Conservation (phyloP, 2,888 invertebrate species). For the Drosophila algonquin region DNA sequence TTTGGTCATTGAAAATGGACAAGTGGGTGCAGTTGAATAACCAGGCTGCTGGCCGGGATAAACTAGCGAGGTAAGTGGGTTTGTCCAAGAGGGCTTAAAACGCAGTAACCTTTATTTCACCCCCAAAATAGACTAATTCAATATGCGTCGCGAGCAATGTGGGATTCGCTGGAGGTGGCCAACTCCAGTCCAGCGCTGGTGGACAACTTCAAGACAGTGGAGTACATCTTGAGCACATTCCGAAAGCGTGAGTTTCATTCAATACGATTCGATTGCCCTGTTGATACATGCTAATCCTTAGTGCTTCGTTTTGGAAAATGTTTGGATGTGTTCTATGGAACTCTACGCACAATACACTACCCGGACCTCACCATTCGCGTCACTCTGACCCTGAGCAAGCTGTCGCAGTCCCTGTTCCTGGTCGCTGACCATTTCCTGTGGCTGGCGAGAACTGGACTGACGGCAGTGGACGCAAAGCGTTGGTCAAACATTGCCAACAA, state of each 20-base stretch:
- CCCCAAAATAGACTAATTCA: constrained; percentile 89
- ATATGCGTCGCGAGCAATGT: constrained; percentile 91
- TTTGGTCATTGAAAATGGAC: constrained; percentile 76
- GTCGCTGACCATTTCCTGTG: constrained; percentile 94
- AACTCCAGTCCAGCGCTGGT: constrained; percentile 87
- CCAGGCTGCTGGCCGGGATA: constrained; percentile 82
- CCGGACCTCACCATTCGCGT: constrained; percentile 89
- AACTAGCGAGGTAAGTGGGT: constrained; percentile 82
- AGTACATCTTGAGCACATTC: constrained; percentile 92
- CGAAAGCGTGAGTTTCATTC: constrained; percentile 89
- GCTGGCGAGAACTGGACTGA: constrained; percentile 89
- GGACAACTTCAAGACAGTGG: constrained; percentile 91
- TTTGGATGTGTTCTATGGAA: constrained; percentile 91
- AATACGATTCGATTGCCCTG: accelerated
- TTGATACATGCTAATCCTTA: constrained; percentile 77
- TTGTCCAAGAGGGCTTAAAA: not conserved
- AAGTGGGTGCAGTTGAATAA: constrained; percentile 81
- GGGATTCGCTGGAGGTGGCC: constrained; percentile 89
- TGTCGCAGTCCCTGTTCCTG: constrained; percentile 91
- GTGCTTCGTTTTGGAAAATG: constrained; percentile 94
- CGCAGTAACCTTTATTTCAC: not conserved
- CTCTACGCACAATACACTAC: constrained; percentile 89
- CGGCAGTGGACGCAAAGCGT: constrained; percentile 88
- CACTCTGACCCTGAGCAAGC: constrained; percentile 90
- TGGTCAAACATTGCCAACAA: constrained; percentile 90